Base-by-base conservation (phyloP, 2,797 vertebrate species). In the Lagorchestes hirsutus region DNA sequence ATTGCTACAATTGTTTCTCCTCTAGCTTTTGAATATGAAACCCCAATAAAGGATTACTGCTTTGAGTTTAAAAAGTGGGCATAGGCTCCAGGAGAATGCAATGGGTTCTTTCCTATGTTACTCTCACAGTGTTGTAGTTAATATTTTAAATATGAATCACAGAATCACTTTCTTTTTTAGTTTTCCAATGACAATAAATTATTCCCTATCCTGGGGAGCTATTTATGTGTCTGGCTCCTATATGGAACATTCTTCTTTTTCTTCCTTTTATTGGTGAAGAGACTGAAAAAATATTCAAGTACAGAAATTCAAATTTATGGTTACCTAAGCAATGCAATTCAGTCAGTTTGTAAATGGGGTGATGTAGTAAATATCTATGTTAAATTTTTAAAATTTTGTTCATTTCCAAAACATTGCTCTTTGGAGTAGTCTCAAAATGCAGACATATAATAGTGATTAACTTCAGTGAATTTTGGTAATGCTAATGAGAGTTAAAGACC, bases 271-370 rank as follows among this genome's bases (percentile, higher is more conserved):
- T 95, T 97, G 29, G 82, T 29, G 46, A 97, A 95, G 93, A 96
- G 95, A 97, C 96, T 92, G 92, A 97, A 98, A 98, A 95, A 96
- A 57, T 16, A 96, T 96, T 97, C n/a, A 90, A 96, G 94, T 95
- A 87, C 91, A 97, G 93, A 97, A 96, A 97, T 93, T 96, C 93
- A 96, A 97, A 98, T 27, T 57, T 95, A 97, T 97, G 97, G 91
- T 92, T 97, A 97, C 94, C 97, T 95, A 95, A 97, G 95, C 95
- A 94, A 74, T 95, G 91, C 96, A 96, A 97, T 94, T 97, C 94
- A 97, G 92, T 92, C 92, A 98, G 96, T 95, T 98, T 98, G 95
- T 97, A 95, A 97, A 97, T 96, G 97, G 96, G 90, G 95, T 95
- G 95, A 96, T 98, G 96, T 97, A 96, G 92, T 92, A 98, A 97